phyloP scores from a whole-genome alignment of 2,113 vertebrate species.

The Clupea harengus region DNA sequence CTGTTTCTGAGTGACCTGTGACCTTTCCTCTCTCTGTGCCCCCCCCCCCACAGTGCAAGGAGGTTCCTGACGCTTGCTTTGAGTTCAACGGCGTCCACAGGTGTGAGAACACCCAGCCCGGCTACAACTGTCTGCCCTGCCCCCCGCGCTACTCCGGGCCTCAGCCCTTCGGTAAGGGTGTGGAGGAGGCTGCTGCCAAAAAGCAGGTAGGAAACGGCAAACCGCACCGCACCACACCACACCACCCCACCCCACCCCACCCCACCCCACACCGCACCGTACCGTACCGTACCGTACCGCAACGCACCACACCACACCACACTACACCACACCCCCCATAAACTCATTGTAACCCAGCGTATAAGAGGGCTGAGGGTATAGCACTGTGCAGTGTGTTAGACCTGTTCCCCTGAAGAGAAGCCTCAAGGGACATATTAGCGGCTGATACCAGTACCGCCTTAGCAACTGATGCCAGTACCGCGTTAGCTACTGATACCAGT shows the following conservation, averaged over 20 bases:
- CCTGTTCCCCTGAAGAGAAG: too few species aligned
- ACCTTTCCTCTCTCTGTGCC: background rate
- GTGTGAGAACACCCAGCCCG: slow-evolving; percentile 92
- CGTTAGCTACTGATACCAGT: too few species aligned
- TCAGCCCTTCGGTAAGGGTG: slow-evolving; percentile 86
- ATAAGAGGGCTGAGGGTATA: too few species aligned
- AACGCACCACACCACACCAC: too few species aligned
- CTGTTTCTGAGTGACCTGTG: background rate
- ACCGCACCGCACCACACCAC: background rate
- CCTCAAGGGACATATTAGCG: too few species aligned
- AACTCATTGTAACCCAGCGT: too few species aligned
- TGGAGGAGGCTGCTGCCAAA: slow-evolving; percentile 84
- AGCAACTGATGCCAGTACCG: too few species aligned
- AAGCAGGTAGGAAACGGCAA: slow-evolving; percentile 81
- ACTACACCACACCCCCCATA: too few species aligned
- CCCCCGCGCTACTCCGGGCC: slow-evolving; percentile 86
- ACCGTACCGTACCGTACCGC: background rate
- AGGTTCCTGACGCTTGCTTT: slow-evolving; percentile 91
- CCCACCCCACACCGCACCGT: background rate
- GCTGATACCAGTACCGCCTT: too few species aligned
- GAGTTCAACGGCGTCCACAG: slow-evolving; percentile 85
- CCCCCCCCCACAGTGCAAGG: slow-evolving; percentile 77
- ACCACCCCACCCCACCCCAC: background rate
- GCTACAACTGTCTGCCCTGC: slow-evolving; percentile 95
- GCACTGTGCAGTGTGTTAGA: too few species aligned